Conservation (phyloP, 2,797 vertebrate species). For the Clamator glandarius region DNA sequence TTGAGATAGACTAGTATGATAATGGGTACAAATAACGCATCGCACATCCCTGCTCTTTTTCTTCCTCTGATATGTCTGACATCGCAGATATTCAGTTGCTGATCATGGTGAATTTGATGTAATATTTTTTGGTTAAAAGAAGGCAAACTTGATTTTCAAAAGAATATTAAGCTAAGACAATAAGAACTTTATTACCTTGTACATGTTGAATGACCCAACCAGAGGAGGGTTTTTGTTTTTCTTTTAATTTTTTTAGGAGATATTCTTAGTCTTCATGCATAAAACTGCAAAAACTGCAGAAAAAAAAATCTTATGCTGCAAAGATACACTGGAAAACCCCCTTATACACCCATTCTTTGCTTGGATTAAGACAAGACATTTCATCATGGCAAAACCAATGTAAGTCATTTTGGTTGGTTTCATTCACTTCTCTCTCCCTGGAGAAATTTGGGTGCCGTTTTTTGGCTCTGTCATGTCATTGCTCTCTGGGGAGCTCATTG, state of each 20-base stretch:
- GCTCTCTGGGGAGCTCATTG: not conserved
- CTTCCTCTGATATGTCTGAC: not conserved
- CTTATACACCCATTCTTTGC: not conserved
- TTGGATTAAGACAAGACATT: not conserved
- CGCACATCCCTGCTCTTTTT: not conserved
- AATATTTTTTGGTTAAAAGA: not conserved
- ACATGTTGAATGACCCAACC: accelerated
- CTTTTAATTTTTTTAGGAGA: not conserved
- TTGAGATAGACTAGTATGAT: not conserved
- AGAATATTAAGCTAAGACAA: not conserved
- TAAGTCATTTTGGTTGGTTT: not conserved
- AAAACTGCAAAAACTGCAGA: not conserved
- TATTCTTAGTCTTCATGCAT: not conserved
- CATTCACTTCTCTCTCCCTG: slow-evolving; percentile 34
- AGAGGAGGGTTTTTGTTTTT: accelerated
- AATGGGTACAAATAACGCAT: not conserved
- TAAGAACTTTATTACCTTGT: not conserved
- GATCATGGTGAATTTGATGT: not conserved
- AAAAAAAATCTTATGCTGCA: not conserved
- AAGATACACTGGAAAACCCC: not conserved
- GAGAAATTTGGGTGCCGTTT: slow-evolving; percentile 13
- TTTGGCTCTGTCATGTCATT: not conserved
- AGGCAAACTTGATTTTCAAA: not conserved
- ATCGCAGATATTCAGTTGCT: not conserved
- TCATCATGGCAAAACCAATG: not conserved